Conservation (phyloP, 2,113 vertebrate genomes). For the Cyanoramphus novaezelandiae region DNA sequence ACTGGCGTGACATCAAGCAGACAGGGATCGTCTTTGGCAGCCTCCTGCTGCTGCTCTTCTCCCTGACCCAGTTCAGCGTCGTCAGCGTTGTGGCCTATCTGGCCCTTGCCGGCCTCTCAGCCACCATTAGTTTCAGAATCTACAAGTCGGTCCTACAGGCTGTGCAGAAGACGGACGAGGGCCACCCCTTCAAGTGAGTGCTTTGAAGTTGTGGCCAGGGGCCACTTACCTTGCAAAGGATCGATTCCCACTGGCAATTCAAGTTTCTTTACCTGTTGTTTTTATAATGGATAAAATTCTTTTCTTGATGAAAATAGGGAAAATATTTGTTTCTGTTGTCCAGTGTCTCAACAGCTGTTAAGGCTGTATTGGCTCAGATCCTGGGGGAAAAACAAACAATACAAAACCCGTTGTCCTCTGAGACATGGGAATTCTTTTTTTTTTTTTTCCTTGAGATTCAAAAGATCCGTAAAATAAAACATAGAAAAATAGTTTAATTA, state of each 20-base stretch:
- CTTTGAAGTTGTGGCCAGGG: not conserved
- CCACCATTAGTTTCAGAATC: constrained; percentile 98
- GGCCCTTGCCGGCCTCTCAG: constrained; percentile 92
- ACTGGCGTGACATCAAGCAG: constrained; percentile 97
- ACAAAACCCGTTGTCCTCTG: not conserved
- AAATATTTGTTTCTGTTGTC: not conserved
- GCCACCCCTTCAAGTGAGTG: constrained; percentile 97
- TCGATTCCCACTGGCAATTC: not conserved
- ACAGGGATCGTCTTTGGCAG: constrained; percentile 92
- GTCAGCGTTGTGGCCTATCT: constrained; percentile 96
- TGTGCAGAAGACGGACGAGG: constrained; percentile 98
- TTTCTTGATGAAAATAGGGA: not conserved
- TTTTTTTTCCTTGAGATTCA: not conserved
- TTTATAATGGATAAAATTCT: not conserved
- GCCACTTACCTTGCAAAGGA: not conserved
- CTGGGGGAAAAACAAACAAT: accelerated
- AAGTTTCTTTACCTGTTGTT: accelerated
- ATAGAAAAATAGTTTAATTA: not conserved
- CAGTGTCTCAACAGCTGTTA: not conserved
- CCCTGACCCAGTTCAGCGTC: constrained; percentile 98
- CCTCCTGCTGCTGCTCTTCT: constrained; percentile 93
- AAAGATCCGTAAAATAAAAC: not conserved
- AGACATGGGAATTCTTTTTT: not conserved
- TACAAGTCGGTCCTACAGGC: constrained; percentile 99
- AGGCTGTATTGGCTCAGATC: not conserved